Evolutionary conservation across 1,140 invertebrate species (phyloP), one percentile per base, ranked within the genome.

Genomic region (Gryon sp.): DNA sequence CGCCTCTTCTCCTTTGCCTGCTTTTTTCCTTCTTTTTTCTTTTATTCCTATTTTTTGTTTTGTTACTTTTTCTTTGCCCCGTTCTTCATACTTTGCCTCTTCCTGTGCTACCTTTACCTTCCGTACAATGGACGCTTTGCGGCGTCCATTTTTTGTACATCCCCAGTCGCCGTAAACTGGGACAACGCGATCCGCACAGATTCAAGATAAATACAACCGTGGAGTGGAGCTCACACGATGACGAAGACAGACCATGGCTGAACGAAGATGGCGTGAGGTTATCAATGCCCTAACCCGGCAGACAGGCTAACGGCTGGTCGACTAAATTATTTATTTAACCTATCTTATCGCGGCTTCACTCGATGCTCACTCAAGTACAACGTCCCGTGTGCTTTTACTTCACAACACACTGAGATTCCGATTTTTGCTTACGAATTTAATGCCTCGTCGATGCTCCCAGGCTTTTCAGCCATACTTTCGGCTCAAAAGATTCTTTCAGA

Each of bases 291-390:
- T 78, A 82, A 78, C 79, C 80, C 65, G 46, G 34, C 46, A 52
- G 48, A 72, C 74, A 63, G 63, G 55, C 72, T 81, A 79, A 81
- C 82, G 80, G 78, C 82, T 66, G 83, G 77, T 80, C 79, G 78
- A 76, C 62, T 83, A 82, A 85, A 84, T 84, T 86, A 87, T 86
- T 87, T 85, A 85, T 85, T 83, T 84, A 81, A 76, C 72, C 78
- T 85, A 84, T 84, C 82, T 86, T 87, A 86, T 83, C 83, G 76
- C 12, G 30, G 50, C 60, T 26, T 22, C n/a, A 48, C 62, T 57
- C 75, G 79, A 84, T 83, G 79, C 77, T 77, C 48, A 46, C 74
- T 62, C 82, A 73, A 82, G 80, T 52, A 63, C 68, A 66, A 73
- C 62, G 50, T 73, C 41, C 57, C 46, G 65, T 20, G 15, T 18